phyloP scores from a whole-genome alignment of 2,113 vertebrate species.

The Ictalurus punctatus region DNA sequence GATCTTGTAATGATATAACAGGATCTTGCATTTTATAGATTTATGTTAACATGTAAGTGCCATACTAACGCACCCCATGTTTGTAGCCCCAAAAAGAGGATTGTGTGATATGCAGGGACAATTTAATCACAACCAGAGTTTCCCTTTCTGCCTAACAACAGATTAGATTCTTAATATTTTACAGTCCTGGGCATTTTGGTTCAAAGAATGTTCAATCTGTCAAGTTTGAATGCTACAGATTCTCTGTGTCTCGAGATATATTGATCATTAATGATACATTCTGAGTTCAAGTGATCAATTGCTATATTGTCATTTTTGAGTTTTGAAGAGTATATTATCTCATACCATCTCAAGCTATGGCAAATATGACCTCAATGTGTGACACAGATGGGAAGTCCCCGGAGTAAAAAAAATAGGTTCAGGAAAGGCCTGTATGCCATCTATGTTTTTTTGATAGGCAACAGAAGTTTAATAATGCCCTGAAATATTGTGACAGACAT shows the following conservation, averaged over 20 bases:
- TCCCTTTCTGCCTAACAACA: neutral
- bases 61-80: neutral
- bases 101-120: neutral
- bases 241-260: neutral
- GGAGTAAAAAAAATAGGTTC: neutral
- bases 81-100: neutral
- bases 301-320: neutral
- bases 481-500: slow-evolving; percentile 31
- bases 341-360: neutral
- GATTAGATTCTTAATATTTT: neutral
- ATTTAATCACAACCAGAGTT: neutral
- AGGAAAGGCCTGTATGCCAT: neutral
- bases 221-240: neutral
- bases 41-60: neutral
- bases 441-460: neutral
- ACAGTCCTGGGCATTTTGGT: neutral
- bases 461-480: slow-evolving; percentile 4
- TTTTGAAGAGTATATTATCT: neutral
- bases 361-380: slow-evolving; percentile 50
- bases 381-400: slow-evolving; percentile 36
- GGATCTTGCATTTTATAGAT: neutral
- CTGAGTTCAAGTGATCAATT: neutral
- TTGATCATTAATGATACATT: neutral
- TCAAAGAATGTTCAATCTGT: neutral
- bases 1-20: neutral